A percentile compares a stretch with the other conserved stretches of the same genome.
Conservation (phyloP, 2,113 vertebrate species). For the Ageneiosus marmoratus region DNA sequence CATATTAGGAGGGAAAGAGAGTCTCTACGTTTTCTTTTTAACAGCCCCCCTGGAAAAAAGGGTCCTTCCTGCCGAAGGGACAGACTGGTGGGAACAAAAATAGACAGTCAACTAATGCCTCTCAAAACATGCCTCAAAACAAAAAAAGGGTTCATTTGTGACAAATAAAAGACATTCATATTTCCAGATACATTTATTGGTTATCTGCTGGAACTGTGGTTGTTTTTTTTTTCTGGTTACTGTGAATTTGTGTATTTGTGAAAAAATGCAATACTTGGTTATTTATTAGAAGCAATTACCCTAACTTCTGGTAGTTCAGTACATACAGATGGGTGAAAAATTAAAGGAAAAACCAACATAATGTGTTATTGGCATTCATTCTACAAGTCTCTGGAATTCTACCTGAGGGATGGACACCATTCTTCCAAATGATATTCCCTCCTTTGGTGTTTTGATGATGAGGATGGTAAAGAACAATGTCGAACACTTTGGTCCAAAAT, state of each 20-base stretch:
- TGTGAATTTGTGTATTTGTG: constrained; percentile 1
- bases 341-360: too few species aligned
- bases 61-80: constrained; percentile 59
- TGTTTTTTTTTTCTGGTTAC: not conserved
- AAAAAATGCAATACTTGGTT: not conserved
- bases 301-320: not conserved
- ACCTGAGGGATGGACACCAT: too few species aligned
- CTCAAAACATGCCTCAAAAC: constrained; percentile 49
- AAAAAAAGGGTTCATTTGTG: not conserved
- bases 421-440: too few species aligned
- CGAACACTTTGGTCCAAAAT: too few species aligned
- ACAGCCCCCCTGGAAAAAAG: constrained; percentile 58
- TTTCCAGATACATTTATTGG: not conserved
- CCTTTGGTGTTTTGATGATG: too few species aligned
- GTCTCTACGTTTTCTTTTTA: constrained; percentile 72
- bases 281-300: not conserved
- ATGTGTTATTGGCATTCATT: too few species aligned
- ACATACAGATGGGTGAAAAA: not conserved
- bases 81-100: constrained; percentile 61
- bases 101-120: constrained; percentile 55
- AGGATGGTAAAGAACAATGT: too few species aligned
- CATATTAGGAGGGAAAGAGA: constrained; percentile 66
- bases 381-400: too few species aligned
- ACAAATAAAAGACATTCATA: not conserved
- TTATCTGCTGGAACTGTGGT: not conserved